Conservation (phyloP, 1,140 invertebrate species). For the Drosophila littoralis region DNA sequence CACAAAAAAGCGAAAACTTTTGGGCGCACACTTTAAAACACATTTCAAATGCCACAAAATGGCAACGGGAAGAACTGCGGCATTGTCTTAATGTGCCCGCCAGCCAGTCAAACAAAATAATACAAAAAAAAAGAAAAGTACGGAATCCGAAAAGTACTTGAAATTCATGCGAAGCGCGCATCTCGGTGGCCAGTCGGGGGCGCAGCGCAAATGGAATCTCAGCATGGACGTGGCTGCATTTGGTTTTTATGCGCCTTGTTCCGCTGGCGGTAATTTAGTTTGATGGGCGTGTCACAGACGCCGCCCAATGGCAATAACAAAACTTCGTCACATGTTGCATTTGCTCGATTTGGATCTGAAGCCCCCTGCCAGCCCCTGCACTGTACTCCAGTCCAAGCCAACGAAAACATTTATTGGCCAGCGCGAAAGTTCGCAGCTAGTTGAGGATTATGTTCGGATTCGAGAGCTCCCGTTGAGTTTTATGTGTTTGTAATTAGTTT, state of each 20-base stretch:
- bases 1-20: slow-evolving; percentile 21
- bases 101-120: slow-evolving; percentile 10
- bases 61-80: slow-evolving; percentile 10
- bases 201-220: slow-evolving; percentile 24
- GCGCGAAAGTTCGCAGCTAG: slow-evolving; percentile 39
- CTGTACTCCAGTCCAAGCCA: not conserved
- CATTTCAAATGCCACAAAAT: slow-evolving; percentile 38
- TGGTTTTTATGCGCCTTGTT: slow-evolving; percentile 30
- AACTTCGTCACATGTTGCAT: slow-evolving; percentile 74
- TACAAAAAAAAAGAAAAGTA: slow-evolving; percentile 2
- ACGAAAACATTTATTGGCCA: slow-evolving; percentile 19
- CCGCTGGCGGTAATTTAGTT: slow-evolving; percentile 69
- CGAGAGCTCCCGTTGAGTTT: slow-evolving; percentile 57
- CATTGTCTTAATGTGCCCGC: slow-evolving; percentile 50
- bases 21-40: slow-evolving; percentile 43
- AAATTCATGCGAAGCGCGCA: slow-evolving; percentile 67
- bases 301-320: slow-evolving; percentile 40
- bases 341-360: slow-evolving; percentile 2
- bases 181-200: slow-evolving; percentile 35
- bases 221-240: slow-evolving; percentile 37
- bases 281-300: slow-evolving; percentile 76
- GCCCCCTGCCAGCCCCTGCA: not conserved
- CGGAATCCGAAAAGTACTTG: slow-evolving; percentile 37
- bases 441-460: slow-evolving; percentile 39
- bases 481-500: slow-evolving; percentile 82